Evolutionary conservation across 2,113 vertebrate species (phyloP), one percentile per base, ranked within the genome.

Genomic region (Mastomys natalensis): DNA sequence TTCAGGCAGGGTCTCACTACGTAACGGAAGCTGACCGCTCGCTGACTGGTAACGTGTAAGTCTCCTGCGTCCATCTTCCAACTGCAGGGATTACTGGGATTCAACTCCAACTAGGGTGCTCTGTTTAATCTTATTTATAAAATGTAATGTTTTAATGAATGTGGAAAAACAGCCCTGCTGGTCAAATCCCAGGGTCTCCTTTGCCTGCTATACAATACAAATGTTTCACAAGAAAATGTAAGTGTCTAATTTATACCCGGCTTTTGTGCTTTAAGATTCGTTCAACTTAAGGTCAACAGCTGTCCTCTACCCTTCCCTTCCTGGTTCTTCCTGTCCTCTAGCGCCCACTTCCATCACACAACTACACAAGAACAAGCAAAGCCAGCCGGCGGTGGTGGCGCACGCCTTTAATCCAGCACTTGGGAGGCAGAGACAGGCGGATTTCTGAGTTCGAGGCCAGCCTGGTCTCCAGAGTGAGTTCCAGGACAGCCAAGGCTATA

Each of bases 241-340:
- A 87, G 37, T 66, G 24, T 64, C 26, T 64, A 95, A 78, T 24
- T 87, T 53, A 51, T 48, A 80, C 34, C 90, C 92, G 55, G 53
- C 80, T 90, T 96, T 70, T 91, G 15, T 91, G 55, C 51, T 92
- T 96, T 90, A 93, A 91, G 77, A 7, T 90, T 48, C 26, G 94
- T 92, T 72, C 76, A 95, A 90, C 15, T 91, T 66, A 85, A 31
- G 55, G 74, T 66, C 53, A 72, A 19, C 31, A 90, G 21, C 3
- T 89, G 29, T 89, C 91, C 62, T 58, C 60, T 24, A 87, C 89
- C 17, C 70, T 73, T 60, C 89, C 17, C 70, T 73, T 60, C 58
- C n/a, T 37, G 64, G 37, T 93, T 90, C 22, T 92, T 5, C 24
- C 58, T 78, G 7, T 58, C 37, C 31, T 95, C n/a, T 86, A 78